These are phyloP conservation scores for Homarus gammarus DNA, from an alignment of 2,888 invertebrate genomes.

Conservation along the genomic window DNA sequence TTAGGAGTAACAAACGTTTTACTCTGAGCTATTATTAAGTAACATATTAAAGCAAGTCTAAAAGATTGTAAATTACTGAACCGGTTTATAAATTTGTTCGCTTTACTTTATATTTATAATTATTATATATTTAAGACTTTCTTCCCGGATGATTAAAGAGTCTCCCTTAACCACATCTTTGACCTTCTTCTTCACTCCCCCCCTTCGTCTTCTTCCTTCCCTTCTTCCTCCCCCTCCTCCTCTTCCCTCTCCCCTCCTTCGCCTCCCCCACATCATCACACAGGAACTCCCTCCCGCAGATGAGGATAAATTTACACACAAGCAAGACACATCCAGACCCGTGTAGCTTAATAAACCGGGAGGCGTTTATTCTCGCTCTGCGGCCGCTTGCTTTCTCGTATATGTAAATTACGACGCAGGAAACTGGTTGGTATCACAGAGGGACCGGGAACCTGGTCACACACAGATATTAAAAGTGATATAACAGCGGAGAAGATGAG, in stretches of 20 bases:
- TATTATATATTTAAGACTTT: too few species aligned
- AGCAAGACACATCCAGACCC: neutral
- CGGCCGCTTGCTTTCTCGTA: neutral
- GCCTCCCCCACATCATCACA: neutral
- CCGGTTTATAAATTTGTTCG: too few species aligned
- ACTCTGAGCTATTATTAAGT: too few species aligned
- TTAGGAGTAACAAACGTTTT: too few species aligned
- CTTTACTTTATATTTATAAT: too few species aligned
- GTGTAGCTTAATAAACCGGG: constrained; percentile 14
- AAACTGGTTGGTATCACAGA: constrained; percentile 14
- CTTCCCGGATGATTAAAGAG: too few species aligned
- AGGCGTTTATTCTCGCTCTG: neutral
- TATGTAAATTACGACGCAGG: neutral
- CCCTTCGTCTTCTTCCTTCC: constrained; percentile 7
- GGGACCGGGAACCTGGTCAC: neutral
- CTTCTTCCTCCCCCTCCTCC: neutral
- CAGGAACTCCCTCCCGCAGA: neutral
- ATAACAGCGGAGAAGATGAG: neutral
- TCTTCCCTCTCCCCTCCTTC: neutral
- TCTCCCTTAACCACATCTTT: too few species aligned
- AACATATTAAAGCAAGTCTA: too few species aligned
- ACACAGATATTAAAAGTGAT: neutral
- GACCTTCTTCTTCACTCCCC: neutral
- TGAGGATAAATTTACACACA: constrained; percentile 29
- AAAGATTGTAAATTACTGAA: too few species aligned